Conservation (phyloP, 1,140 invertebrate species). For the Drosophila willistoni region DNA sequence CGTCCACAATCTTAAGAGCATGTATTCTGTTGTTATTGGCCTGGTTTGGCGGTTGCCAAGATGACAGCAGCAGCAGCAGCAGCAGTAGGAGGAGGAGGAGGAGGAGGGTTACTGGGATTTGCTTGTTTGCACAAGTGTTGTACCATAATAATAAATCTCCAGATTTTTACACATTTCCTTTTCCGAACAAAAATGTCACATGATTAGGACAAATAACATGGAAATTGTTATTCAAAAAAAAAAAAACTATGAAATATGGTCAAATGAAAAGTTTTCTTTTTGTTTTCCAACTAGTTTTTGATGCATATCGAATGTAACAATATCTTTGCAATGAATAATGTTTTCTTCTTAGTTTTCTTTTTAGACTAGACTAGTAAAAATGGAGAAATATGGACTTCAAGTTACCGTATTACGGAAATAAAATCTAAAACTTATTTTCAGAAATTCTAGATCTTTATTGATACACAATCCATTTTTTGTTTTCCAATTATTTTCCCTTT, state of each 20-base stretch:
- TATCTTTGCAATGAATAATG: too few species aligned
- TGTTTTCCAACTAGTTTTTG: background rate
- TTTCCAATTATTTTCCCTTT: too few species aligned
- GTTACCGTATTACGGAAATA: too few species aligned
- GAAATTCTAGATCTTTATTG: too few species aligned
- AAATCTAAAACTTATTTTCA: too few species aligned
- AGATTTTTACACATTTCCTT: constrained; percentile 18
- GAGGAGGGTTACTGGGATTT: constrained; percentile 51
- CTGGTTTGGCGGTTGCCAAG: background rate
- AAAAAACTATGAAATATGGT: constrained; percentile 1
- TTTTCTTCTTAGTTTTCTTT: too few species aligned
- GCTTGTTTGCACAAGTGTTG: constrained; percentile 54
- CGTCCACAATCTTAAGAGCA: constrained; percentile 26
- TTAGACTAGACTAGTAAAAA: too few species aligned
- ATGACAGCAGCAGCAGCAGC: too few species aligned
- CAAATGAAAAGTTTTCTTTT: constrained; percentile 1
- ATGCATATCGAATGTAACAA: background rate
- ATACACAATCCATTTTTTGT: too few species aligned
- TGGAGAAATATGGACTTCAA: too few species aligned
- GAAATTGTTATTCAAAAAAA: constrained; percentile 1
- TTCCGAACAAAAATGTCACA: constrained; percentile 4
- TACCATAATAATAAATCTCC: constrained; percentile 60
- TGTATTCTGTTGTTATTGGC: constrained; percentile 27
- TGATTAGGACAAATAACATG: constrained; percentile 13
- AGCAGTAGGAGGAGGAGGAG: background rate